Base-by-base conservation (phyloP, 1,140 invertebrate species). In the Melanaphis sacchari region DNA sequence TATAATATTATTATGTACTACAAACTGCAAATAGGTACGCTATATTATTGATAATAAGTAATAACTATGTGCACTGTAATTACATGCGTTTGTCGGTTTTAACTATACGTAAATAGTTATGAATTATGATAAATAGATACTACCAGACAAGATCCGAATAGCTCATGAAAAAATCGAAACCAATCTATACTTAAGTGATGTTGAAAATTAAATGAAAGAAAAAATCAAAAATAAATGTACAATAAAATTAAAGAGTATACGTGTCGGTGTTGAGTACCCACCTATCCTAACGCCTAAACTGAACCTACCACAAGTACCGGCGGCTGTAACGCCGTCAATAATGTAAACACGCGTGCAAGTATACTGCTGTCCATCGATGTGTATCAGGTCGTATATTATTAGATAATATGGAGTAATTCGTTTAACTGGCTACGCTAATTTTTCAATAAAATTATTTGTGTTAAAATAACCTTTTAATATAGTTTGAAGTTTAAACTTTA, bases 141-240 rank as follows among this genome's bases (percentile, higher is more conserved):
- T 0, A 36, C 43, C n/a, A 31, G 8, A 7, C 18, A 11, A 38
- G 38, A 89, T 52, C 46, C 21, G 8, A 38, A 52, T 38, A n/a
- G n/a, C 46, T 36, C 5, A 26, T 22, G 21, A 38, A 2, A 22
- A 24, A 24, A 36, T 88, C 43, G n/a, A 38, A 2, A 36, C 36
- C 24, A 40, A 90, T 59, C 49, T 54, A 49, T 49, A 54, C 36
- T 90, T 40, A 54, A 54, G 49, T 90, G 46, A 40, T 90, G 36
- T 54, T 54, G 88, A 90, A 31, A 90, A 90, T 90, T 40, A 90
- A 90, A 90, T 40, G 88, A 59, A 49, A 40, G 36, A 24, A 54
- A 54, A 88, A 89, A 41, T 41, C 26, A 85, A 82, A 38, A 54
- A 54, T 26, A 54, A 54, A 31, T 54, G 54, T 11, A 59, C 24